These are phyloP conservation scores for Accipiter minullus DNA, from an alignment of 2,797 vertebrate species.

Conservation along the genomic window DNA sequence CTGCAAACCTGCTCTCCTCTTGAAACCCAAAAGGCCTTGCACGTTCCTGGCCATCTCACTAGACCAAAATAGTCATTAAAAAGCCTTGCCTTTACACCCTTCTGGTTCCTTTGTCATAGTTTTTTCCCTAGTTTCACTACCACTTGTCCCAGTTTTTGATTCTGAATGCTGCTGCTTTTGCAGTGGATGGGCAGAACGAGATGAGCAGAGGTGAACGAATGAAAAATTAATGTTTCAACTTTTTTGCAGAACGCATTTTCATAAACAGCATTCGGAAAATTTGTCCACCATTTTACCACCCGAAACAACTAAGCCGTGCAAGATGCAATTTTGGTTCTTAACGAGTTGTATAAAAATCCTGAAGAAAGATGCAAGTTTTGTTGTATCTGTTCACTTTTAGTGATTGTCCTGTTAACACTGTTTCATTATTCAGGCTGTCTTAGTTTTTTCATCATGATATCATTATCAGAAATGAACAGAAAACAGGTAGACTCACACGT, in stretches of 20 bases:
- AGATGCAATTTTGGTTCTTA: neutral
- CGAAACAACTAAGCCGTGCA: neutral
- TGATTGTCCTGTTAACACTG: neutral
- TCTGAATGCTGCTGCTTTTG: neutral
- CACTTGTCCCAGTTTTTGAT: neutral
- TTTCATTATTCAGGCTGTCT: neutral
- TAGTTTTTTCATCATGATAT: neutral
- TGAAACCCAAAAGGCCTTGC: neutral
- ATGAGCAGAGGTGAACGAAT: neutral
- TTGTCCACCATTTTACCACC: neutral
- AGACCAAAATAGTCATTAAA: neutral
- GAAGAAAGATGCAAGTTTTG: neutral
- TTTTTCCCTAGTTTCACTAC: neutral
- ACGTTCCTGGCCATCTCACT: neutral
- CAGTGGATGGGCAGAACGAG: neutral
- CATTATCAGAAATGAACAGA: neutral
- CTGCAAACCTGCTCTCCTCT: neutral
- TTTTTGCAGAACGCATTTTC: neutral
- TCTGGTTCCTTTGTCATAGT: neutral
- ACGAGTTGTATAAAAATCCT: neutral
- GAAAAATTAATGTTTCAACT: neutral
- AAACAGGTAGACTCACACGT: neutral
- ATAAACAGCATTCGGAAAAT: neutral
- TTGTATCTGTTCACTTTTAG: neutral
- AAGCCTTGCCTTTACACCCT: neutral